These are phyloP conservation scores for Lucinisca nassula DNA, from an alignment of 2,888 invertebrate species.

Conservation along the genomic window DNA sequence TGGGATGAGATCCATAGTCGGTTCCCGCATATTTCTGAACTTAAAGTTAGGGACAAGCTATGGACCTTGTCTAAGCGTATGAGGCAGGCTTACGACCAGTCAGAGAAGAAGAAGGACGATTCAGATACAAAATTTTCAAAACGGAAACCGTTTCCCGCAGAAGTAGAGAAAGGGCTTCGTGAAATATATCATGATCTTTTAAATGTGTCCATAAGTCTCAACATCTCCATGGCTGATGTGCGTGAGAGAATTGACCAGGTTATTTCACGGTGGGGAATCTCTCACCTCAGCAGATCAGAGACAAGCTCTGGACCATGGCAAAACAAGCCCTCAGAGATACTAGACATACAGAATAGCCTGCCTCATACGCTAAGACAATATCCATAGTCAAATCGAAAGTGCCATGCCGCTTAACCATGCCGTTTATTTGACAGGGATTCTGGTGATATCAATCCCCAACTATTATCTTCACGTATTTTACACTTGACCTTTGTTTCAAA, in stretches of 20 bases:
- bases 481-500: too few relatives aligned
- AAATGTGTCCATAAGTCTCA: not conserved
- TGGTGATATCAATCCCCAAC: too few relatives aligned
- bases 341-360: not conserved
- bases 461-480: too few relatives aligned
- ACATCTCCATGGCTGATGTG: not conserved
- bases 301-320: not conserved
- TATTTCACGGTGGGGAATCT: not conserved
- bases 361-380: too few relatives aligned
- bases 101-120: not conserved
- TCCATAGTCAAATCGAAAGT: too few relatives aligned
- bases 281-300: not conserved
- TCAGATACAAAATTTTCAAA: too few relatives aligned
- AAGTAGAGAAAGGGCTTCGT: not conserved
- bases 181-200: not conserved
- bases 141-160: not conserved
- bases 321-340: not conserved
- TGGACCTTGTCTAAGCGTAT: not conserved
- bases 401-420: too few relatives aligned
- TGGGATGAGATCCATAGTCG: not conserved
- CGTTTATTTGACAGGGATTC: too few relatives aligned
- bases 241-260: not conserved
- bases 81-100: not conserved
- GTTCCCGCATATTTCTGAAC: not conserved
- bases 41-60: not conserved